phyloP scores from a whole-genome alignment of 2,113 vertebrate species.

The Bolborhynchus lineola region DNA sequence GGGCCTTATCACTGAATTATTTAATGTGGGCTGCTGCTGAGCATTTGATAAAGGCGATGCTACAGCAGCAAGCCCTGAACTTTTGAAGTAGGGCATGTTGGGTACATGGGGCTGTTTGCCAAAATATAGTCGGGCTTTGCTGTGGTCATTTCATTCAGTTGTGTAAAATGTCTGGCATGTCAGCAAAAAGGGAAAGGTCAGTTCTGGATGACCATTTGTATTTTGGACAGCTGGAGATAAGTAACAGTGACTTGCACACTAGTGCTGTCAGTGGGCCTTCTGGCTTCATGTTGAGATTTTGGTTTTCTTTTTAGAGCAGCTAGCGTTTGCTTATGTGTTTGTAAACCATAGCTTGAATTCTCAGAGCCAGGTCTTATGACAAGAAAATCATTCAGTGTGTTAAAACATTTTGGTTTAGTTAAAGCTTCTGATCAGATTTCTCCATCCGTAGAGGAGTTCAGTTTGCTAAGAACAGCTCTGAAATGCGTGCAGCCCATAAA shows the following conservation, averaged over 20 bases:
- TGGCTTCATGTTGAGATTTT: background rate
- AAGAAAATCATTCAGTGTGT: background rate
- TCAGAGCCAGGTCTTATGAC: background rate
- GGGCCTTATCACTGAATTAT: too few species aligned
- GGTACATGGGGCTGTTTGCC: background rate
- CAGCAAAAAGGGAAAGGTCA: background rate
- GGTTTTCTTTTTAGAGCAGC: background rate
- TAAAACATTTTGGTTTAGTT: background rate
- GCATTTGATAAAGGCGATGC: background rate
- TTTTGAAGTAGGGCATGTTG: background rate
- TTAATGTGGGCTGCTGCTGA: background rate
- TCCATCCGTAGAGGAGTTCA: background rate
- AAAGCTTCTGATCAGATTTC: background rate
- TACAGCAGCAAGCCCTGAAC: background rate
- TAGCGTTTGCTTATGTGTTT: rapidly evolving
- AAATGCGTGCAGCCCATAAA: rapidly evolving
- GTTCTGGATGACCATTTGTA: rapidly evolving
- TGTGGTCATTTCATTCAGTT: background rate
- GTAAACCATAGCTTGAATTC: background rate
- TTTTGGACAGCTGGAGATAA: background rate
- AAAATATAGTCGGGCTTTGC: rapidly evolving
- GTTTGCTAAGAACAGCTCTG: background rate
- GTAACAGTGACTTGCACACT: background rate
- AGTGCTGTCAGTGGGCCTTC: rapidly evolving
- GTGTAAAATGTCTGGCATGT: rapidly evolving